Evolutionary conservation across 2,797 vertebrate species (phyloP), one percentile per base, ranked within the genome.

Genomic region (Myripristis murdjan): DNA sequence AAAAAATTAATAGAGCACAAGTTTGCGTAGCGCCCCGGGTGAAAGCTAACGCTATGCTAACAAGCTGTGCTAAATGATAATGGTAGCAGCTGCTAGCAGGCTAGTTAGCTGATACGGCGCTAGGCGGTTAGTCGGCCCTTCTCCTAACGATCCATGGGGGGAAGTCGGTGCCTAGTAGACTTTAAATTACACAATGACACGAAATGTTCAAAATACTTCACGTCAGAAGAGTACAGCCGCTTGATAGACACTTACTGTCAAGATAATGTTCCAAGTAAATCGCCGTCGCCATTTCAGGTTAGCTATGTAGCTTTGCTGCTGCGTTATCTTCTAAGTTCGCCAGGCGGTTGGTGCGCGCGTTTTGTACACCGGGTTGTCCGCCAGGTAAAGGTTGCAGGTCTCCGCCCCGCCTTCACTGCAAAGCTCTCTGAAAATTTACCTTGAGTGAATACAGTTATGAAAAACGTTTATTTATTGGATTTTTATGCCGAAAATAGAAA

Each of bases 211-310:
- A 33, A 14, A 6, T 2, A 7, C 14, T 43, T 6, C 12, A 33
- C 7, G 18, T 0, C 0, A 35, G 1, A 2, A 2, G 11, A 14
- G 2, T 4, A 0, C 41, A 5, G 33, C 6, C 1, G 10, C 1
- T 14, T 0, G 2, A 54, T 69, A 49, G 35, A 53, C 48, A 94
- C 97, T 97, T 84, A 99, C 97, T 99, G 92, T 99, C 97, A 77
- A 98, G 95, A 86, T 98, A 98, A 93, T 99, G 97, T 86, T 99
- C 97, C 93, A 99, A 93, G 86, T 98, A 99, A 93, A 99, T 97
- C 82, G 97, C 97, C 56, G 97, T 97, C 94, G 97, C 97, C 97
- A 98, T 98, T 84, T 94, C 89, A 66, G 82, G 33, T 77, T 79
- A 86, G 78, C 85, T 55, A 14, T 67, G 75, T 79, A 85, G 75